phyloP scores from a whole-genome alignment of 2,113 vertebrate genomes.

The Tetrax tetrax region DNA sequence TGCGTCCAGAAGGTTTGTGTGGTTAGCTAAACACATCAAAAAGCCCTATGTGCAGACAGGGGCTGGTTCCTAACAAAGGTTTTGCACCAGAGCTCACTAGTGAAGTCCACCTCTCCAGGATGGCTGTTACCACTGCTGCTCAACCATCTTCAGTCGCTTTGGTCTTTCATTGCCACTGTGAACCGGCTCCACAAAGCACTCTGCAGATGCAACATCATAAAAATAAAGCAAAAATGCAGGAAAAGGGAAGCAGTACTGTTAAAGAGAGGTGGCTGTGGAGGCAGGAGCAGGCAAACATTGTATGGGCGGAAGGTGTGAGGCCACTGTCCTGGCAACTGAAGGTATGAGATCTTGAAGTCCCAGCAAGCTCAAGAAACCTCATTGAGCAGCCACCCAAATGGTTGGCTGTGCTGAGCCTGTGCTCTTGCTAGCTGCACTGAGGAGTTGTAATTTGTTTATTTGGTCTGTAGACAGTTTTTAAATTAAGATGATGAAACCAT shows the following conservation, averaged over 20 bases:
- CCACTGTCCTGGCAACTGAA: background rate
- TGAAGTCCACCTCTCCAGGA: background rate
- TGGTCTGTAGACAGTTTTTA: background rate
- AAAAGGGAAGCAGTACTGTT: background rate
- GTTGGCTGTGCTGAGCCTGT: fast-evolving
- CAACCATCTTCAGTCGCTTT: background rate
- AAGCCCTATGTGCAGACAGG: background rate
- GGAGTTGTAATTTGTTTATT: background rate
- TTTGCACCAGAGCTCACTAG: background rate
- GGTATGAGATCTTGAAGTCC: background rate
- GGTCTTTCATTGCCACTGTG: background rate
- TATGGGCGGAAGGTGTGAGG: background rate
- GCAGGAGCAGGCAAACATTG: background rate
- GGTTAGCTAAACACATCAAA: background rate
- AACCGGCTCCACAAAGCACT: background rate
- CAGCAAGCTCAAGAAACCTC: background rate
- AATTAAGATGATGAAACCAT: background rate
- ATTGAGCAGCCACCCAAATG: background rate
- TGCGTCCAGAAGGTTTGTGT: background rate
- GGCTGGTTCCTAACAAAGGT: background rate
- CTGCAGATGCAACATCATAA: background rate
- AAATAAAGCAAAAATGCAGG: background rate
- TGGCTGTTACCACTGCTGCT: background rate
- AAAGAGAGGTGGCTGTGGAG: background rate
- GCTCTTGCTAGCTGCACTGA: background rate